Evolutionary conservation across 2,888 invertebrate genomes (phyloP).

Genomic region (Volucella inflata): DNA sequence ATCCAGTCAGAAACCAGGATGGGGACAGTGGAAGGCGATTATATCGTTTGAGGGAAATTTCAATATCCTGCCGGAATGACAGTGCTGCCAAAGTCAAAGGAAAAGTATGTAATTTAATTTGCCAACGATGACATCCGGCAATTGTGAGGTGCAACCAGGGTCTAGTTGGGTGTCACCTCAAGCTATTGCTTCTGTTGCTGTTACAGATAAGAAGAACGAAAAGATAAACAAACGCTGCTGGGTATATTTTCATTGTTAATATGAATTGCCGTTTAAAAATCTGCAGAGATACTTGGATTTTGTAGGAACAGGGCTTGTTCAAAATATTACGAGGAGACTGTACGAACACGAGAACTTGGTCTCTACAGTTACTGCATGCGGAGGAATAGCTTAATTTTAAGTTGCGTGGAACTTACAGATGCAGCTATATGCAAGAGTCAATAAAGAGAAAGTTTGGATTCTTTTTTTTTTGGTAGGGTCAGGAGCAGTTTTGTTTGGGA

Average conservation of each 20-base stretch:
- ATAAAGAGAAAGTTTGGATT: no score
- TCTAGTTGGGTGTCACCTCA: constrained; percentile 12
- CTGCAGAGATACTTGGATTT: no score
- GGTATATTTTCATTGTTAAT: constrained; percentile 28
- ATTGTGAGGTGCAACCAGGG: constrained; percentile 35
- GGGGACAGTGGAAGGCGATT: neutral
- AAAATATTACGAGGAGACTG: no score
- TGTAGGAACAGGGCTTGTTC: no score
- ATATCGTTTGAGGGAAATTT: constrained; percentile 40
- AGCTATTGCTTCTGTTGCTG: constrained; percentile 7
- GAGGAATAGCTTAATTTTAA: no score
- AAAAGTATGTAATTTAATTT: constrained; percentile 68
- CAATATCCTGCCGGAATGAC: constrained; percentile 45
- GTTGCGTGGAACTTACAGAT: no score
- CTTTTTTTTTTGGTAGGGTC: no score
- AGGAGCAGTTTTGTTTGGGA: no score
- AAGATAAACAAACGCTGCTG: constrained; percentile 20
- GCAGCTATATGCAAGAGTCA: no score
- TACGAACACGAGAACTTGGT: no score
- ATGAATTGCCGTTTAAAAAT: constrained; percentile 16
- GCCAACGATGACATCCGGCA: constrained; percentile 50
- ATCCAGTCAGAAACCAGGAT: no score
- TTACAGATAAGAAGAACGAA: neutral
- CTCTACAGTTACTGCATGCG: no score
- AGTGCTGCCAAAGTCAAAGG: constrained; percentile 44